Evolutionary conservation across 2,797 vertebrate species (phyloP).

Genomic region (Fringilla coelebs): DNA sequence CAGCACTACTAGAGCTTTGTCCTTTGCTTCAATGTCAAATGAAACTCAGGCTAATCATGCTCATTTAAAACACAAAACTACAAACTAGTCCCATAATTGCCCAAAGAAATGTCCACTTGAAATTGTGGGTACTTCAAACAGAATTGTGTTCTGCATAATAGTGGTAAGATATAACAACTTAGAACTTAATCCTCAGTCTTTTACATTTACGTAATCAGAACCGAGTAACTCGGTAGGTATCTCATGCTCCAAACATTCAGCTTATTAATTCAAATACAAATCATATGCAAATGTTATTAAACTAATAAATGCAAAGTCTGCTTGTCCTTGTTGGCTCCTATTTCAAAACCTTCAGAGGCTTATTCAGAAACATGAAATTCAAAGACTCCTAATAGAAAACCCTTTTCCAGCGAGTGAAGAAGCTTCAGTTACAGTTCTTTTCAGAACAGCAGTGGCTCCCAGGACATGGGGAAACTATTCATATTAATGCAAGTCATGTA

Average conservation of each 20-base stretch:
- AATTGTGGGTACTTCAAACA: constrained; percentile 4
- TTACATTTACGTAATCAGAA: background rate
- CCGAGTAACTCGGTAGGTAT: background rate
- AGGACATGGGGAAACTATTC: background rate
- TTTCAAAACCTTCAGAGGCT: constrained; percentile 10
- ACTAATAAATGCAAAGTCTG: constrained; percentile 29
- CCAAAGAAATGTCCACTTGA: constrained; percentile 15
- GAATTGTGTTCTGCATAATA: constrained; percentile 8
- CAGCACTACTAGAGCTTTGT: background rate
- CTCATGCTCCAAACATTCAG: background rate
- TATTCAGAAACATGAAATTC: background rate
- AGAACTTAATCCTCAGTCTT: constrained; percentile 9
- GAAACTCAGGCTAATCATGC: background rate
- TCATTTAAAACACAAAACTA: constrained; percentile 34
- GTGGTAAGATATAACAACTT: background rate
- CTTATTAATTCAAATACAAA: constrained; percentile 41
- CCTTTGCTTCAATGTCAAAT: background rate
- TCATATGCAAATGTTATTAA: constrained; percentile 19
- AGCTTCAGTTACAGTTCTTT: background rate
- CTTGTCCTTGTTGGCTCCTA: background rate
- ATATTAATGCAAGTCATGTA: background rate
- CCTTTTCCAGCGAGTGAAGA: background rate
- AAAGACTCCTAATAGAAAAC: background rate
- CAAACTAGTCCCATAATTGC: background rate
- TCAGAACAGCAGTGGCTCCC: background rate